Base-by-base conservation (phyloP, 2,113 vertebrate species). In the Vulpes lagopus region DNA sequence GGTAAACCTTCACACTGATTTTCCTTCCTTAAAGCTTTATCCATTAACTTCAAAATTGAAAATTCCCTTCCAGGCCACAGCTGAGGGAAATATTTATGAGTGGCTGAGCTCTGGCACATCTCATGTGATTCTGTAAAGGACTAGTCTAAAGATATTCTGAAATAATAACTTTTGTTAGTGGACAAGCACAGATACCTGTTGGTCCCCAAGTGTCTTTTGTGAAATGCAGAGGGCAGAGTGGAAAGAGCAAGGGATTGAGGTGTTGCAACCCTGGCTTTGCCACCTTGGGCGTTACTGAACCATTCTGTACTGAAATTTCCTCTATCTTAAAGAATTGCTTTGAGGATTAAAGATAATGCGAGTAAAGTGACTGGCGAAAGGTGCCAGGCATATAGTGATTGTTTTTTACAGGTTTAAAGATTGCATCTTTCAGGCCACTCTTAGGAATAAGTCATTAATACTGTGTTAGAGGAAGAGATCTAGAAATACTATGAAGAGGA, bases 301-400 rank as follows among this genome's bases (percentile, higher is more conserved):
- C 19, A 32, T 22, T 94, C 7, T 6, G 27, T 32, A 38, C 69
- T 53, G 23, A 82, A 65, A 93, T 74, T 16, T 62, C 67, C 8
- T 87, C 60, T 65, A 23, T 53, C 25, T 74, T 93, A 81, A 69
- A 82, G 32, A 82, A 53, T 57, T 64, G 43, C 5, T 79, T 57
- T 96, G 32, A 96, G 74, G 25, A 73, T 97, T 65, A 89, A 79
- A 87, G 57, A 38, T 65, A 67, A 78, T 43, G n/a, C 27, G 80
- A 1, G 60, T 23, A 67, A 81, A 92, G 11, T 69, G 27, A 51
- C 59, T 84, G 81, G 17, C 25, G 81, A 89, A 82, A 83, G n/a
- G 10, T 69, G 14, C 60, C 60, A 62, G 55, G 25, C 12, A 69
- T 23, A 49, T 43, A 82, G 43, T 0, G 23, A 93, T 62, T 85